Conservation (phyloP, 2,888 invertebrate species). For the Cantharis rufa region DNA sequence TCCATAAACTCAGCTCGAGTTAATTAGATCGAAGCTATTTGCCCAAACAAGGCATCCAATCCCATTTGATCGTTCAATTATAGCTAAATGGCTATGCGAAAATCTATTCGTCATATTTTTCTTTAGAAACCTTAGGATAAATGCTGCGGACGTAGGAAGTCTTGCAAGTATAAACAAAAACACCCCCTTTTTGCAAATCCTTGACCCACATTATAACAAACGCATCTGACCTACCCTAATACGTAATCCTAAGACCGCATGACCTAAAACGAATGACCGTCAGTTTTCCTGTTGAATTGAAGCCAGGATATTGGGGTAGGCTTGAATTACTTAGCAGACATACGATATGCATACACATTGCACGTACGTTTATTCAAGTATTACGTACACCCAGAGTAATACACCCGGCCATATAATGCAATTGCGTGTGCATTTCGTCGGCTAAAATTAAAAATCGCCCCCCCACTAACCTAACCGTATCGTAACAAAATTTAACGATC, state of each 20-base stretch:
- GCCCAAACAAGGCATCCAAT: neutral
- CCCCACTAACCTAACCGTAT: neutral
- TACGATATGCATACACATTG: conserved; percentile 19
- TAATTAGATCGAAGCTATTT: neutral
- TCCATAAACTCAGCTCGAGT: neutral
- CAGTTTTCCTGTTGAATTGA: conserved; percentile 12
- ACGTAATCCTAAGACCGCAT: conserved; percentile 17
- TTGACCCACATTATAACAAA: conserved; percentile 13
- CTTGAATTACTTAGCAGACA: conserved; percentile 17
- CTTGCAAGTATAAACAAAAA: neutral
- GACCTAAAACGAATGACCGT: conserved; percentile 27
- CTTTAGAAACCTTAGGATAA: neutral
- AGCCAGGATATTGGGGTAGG: conserved; percentile 30
- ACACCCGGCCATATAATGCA: conserved; percentile 22
- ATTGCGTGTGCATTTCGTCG: conserved; percentile 23
- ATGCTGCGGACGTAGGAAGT: neutral
- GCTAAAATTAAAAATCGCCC: neutral
- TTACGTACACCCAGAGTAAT: neutral
- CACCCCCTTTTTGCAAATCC: neutral
- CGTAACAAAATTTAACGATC: neutral
- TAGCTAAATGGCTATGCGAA: too few relatives aligned
- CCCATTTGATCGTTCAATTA: neutral
- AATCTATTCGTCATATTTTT: too few relatives aligned
- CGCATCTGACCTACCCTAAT: conserved; percentile 26
- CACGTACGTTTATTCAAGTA: conserved; percentile 5